Base-by-base conservation (phyloP, 2,113 vertebrate genomes). In the Fregata magnificens region DNA sequence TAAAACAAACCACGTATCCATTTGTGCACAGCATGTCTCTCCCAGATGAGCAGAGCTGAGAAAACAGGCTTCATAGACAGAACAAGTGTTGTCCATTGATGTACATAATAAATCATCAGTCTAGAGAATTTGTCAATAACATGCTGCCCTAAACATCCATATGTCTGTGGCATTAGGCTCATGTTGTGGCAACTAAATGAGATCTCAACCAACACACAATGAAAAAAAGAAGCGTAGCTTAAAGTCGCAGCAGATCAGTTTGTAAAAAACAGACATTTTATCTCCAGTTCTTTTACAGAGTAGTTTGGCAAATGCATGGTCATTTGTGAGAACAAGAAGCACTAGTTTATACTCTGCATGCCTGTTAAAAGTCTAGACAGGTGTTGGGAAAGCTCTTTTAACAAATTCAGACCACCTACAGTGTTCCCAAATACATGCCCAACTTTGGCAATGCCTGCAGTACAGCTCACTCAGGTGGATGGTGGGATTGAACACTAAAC, bases 111-210 rank as follows among this genome's bases (percentile, higher is more conserved):
- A 98, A 98, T 98, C 97, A 97, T 92, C 70, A 96, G 95, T 94
- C 96, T 90, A 87, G 88, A 97, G 92, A 97, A 96, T 97, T 96
- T 98, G 96, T 98, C 98, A 98, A 98, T 98, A 98, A 87, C 93
- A 90, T 81, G 58, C 83, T 98, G 95, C 83, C 95, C 96, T 96
- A 95, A 96, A 94, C 88, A 90, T 92, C 96, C 96, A 95, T 92
- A 86, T 93, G 96, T 92, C 95, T 95, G 63, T 29, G 6, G 95
- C 80, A 92, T 90, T 96, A 88, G 24, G 15, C 85, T 97, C 83
- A 87, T 96, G 96, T 88, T 91, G 89, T 71, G 96, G 97, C 96
- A 97, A 84, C 81, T 95, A 96, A 96, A 96, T 96, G 95, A 98
- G 94, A 86, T 96, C 91, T 97, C 86, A 98, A 73, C 3, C 26